Evolutionary conservation across 1,140 invertebrate species (phyloP), one percentile per base, ranked within the genome.

Genomic region (Acromyrmex heyeri): DNA sequence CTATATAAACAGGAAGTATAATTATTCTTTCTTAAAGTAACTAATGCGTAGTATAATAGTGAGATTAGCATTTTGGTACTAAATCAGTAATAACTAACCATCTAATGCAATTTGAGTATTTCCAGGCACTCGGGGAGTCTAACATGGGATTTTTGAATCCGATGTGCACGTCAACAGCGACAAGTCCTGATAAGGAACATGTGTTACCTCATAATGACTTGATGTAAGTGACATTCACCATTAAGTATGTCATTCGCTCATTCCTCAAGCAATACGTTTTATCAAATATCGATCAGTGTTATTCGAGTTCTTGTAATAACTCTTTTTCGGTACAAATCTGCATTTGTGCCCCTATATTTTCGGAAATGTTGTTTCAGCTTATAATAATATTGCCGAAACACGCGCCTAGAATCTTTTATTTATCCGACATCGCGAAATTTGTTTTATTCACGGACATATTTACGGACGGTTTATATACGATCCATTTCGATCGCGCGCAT

Each of bases 111-210:
- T 94, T 95, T 94, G 93, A 95, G 95, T 95, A 94, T 94, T 95
- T 95, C 73, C 94, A 97, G 96, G 96, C 96, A 16, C 95, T 97
- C 85, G 96, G 96, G 27, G 96, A 97, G 88, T 96, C 96, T 88
- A 97, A 96, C 89, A 95, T 97, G 94, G 95, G 96, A 87, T 95
- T 97, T 93, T 94, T 96, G 57, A 96, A 95, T 87, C 94, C 95
- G 34, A 95, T 95, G 95, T 95, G 95, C 87, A 95, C 95, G 85
- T 95, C 95, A 85, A 95, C 95, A 81, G 94, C 95, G 48, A 95
- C 95, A 75, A 96, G 95, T 93, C 95, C 95, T 24, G 95, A 96
- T 89, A 96, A 96, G 91, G 94, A 95, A 70, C 94, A 95, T 81
- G 91, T 93, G 44, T 93, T 95, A 87, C 89, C 95, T 81, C 95